Base-by-base conservation (phyloP, 2,797 vertebrate species). In the Poecilia gillii region DNA sequence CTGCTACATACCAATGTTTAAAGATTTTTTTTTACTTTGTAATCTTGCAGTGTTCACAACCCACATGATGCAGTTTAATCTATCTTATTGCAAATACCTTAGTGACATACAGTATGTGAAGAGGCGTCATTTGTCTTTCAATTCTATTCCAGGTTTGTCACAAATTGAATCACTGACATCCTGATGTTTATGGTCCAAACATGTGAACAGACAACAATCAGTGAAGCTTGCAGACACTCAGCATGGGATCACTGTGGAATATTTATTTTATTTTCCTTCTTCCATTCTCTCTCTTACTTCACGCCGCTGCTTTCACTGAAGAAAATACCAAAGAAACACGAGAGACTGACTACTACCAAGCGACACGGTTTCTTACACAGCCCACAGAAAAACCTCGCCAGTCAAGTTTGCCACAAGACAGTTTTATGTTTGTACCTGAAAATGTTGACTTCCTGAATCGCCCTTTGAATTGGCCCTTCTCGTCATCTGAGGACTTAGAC, bases 161-260 rank as follows among this genome's bases (percentile, higher is more conserved):
- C 80, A 43, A 79, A 85, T 72, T 78, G 84, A 57, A 66, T 82
- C 84, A 41, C 45, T 45, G 47, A 70, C 82, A 39, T 77, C 23
- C 72, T 81, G 82, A 89, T 55, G 59, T 83, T 70, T 74, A 46
- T 51, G 49, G 84, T 62, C 73, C 81, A 83, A 83, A 75, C 81
- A 86, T 92, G 88, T 89, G 81, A 90, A 55, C 73, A 81, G 88
- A 83, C 81, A 62, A 74, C 62, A 78, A 31, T 45, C 49, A 23
- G 78, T 78, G 77, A 79, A 88, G 72, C 80, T 80, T 77, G 64
- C 20, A 72, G 75, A 86, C 73, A 78, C 71, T 89, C 90, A 43
- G 80, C 89, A 95, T 95, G 94, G 77, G 89, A 59, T 88, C 74
- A 72, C 72, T 81, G 72, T 90, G 90, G 91, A 92, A 84, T 79